Percentiles rank a stretch among this genome's conserved stretches.
Conservation (phyloP, 1,140 invertebrate species). For the Stegodyphus mimosarum region DNA sequence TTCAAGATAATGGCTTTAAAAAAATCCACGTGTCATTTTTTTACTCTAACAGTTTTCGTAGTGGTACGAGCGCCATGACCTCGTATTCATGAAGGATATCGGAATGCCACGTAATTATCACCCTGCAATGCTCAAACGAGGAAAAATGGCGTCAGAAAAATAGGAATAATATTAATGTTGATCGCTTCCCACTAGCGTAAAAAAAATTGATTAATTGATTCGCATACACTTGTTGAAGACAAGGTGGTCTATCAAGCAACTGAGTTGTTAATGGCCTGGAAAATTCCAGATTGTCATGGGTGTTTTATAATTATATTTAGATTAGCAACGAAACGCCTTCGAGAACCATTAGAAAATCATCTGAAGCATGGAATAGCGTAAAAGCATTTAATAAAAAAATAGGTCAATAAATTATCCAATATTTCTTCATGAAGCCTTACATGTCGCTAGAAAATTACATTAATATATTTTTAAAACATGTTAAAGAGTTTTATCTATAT, state of each 20-base stretch:
- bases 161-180: slow-evolving; percentile 8
- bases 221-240: background rate
- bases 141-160: slow-evolving; percentile 4
- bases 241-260: background rate
- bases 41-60: too few relatives aligned
- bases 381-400: too few relatives aligned
- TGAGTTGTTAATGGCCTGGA: background rate
- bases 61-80: background rate
- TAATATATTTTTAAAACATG: too few relatives aligned
- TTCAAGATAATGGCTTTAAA: too few relatives aligned
- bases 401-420: too few relatives aligned
- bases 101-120: background rate
- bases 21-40: too few relatives aligned
- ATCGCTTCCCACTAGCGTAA: background rate
- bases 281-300: background rate
- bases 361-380: too few relatives aligned
- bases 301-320: background rate
- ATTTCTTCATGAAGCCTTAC: too few relatives aligned
- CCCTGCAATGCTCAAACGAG: background rate
- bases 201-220: slow-evolving; percentile 13
- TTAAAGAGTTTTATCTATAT: too few relatives aligned
- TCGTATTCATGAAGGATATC: background rate
- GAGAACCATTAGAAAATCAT: too few relatives aligned
- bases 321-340: too few relatives aligned
- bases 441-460: too few relatives aligned